phyloP scores from a whole-genome alignment of 1,140 invertebrate genomes.

The Batillaria attramentaria region DNA sequence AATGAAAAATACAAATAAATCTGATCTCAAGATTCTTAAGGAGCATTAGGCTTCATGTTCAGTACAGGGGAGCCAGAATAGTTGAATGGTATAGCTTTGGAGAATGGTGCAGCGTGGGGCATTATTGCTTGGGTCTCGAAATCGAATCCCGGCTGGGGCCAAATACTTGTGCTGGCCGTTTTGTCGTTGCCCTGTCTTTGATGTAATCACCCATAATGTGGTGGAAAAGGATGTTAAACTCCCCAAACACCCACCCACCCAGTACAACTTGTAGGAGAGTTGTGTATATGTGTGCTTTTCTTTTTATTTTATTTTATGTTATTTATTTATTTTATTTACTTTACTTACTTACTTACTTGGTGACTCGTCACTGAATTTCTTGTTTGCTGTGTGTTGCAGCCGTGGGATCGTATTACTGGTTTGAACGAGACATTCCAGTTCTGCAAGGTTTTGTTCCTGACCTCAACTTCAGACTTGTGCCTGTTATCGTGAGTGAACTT shows the following conservation, averaged over 20 bases:
- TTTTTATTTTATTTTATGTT: background rate
- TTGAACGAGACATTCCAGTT: constrained; percentile 66
- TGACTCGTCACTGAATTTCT: background rate
- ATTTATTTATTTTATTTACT: background rate
- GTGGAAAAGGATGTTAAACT: background rate
- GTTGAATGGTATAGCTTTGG: too few relatives aligned
- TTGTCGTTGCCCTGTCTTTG: too few relatives aligned
- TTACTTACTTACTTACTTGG: too few relatives aligned
- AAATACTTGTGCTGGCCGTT: too few relatives aligned
- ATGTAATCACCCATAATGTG: background rate
- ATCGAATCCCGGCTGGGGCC: too few relatives aligned
- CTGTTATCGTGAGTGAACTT: constrained; percentile 69
- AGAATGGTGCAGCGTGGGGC: too few relatives aligned
- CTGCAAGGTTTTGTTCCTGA: constrained; percentile 65
- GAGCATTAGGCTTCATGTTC: too few relatives aligned
- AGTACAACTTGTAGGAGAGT: background rate
- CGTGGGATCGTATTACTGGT: constrained; percentile 71
- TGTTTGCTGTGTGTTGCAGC: constrained; percentile 55
- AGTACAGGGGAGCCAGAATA: too few relatives aligned
- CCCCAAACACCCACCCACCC: background rate
- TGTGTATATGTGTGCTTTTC: background rate
- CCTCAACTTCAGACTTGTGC: constrained; percentile 76
- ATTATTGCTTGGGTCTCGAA: too few relatives aligned
- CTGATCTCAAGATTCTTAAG: too few relatives aligned
- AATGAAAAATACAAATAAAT: too few relatives aligned